Evolutionary conservation across 2,888 invertebrate species (phyloP).

Genomic region (Nemurella pictetii): DNA sequence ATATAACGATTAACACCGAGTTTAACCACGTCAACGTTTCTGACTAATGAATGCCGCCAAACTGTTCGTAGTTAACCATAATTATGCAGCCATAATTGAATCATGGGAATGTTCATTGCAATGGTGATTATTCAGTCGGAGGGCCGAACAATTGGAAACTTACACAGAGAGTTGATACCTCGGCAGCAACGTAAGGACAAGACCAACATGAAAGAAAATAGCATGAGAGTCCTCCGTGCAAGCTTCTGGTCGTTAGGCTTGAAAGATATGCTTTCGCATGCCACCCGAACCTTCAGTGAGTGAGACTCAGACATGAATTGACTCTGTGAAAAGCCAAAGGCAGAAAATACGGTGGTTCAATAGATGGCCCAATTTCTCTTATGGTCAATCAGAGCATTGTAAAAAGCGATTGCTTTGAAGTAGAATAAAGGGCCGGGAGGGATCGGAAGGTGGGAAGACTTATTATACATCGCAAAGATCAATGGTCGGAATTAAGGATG

Average conservation of each 20-base stretch:
- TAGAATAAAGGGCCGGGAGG: neutral
- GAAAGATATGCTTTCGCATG: neutral
- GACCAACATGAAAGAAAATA: neutral
- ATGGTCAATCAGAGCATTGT: neutral
- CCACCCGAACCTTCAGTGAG: too few relatives aligned
- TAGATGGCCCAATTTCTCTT: neutral
- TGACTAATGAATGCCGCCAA: neutral
- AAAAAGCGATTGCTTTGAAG: neutral
- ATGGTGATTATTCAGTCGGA: neutral
- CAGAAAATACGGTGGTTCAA: neutral
- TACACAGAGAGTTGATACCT: neutral
- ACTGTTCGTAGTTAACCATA: neutral
- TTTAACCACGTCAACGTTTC: neutral
- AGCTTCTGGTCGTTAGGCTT: neutral
- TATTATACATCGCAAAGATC: neutral
- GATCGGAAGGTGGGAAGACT: neutral
- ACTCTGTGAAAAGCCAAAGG: neutral
- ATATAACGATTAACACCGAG: neutral
- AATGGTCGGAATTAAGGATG: neutral
- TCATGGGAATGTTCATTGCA: neutral
- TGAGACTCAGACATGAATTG: neutral
- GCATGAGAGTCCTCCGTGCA: neutral
- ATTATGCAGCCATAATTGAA: neutral
- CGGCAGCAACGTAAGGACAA: too few relatives aligned
- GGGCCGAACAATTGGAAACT: neutral